Base-by-base conservation (phyloP, 2,888 invertebrate species). In the Pasiphila rectangulata region DNA sequence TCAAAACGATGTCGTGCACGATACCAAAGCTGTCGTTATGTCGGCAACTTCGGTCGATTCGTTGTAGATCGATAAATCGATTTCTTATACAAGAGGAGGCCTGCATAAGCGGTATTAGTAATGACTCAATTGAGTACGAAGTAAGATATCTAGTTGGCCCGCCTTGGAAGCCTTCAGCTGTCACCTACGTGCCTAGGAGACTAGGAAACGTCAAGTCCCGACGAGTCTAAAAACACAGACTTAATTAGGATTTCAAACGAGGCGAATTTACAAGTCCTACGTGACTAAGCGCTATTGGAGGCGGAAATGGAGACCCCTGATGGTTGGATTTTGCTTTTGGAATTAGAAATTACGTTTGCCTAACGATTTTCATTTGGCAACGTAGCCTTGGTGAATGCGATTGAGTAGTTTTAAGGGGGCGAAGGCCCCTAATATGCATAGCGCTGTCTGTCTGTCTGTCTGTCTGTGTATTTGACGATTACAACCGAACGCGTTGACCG, bases 231-330 rank as follows among this genome's bases (percentile, higher is more conserved):
- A 85, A 86, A 87, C 80, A 79, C 72, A 75, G 72, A 74, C 84
- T 86, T 87, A 87, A 87, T 87, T 86, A 86, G 84, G 79, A 78
- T 69, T 72, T 77, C 73, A 74, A 84, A 79, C 80, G 79, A 79
- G 64, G 81, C 79, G 83, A 86, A 86, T 86, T 87, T 83, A 82
- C 71, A 74, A 19, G 80, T 75, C 72, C 59, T 75, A 79, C 74
- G 78, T 74, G 79, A 60, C 64, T 64, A 76, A 70, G 74, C 67
- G 67, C 74, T 75, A 75, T 71, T 71, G 71, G 78, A 77, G 53
- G 46, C 50, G 62, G 37, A 12, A 36, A 58, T 44, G 34, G 24
- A 7, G 32, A 46, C 30, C 19, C 19, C 13, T 38, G 24, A 25
- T 37, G 40, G 40, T 37, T 40, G 30, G 40, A 7, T n/a, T 34